Evolutionary conservation across 2,888 invertebrate species (phyloP), one percentile per base, ranked within the genome.

Genomic region (Acanthosepion pharaonis): DNA sequence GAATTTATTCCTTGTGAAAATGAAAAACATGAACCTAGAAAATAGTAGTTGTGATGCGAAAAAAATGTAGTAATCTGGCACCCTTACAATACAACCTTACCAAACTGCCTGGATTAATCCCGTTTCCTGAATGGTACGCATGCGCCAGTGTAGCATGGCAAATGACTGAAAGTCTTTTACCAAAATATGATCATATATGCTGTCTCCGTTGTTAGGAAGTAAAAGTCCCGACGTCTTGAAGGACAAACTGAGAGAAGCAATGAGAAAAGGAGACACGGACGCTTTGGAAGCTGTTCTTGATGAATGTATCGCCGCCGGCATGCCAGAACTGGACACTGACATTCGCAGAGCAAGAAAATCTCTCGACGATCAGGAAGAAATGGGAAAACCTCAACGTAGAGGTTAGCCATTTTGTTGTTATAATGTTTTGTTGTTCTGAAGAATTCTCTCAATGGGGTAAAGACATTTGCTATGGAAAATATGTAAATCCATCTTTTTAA

Each of bases 301-400:
- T 5, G 93, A 93, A 20, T 51, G 93, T 53, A 51, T 93, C 53
- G 93, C 51, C 5, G 49, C 93, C 28, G 93, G 93, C 18, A 49
- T 53, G 49, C 93, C 93, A 51, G 93, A 93, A 93, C 28, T 93
- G 25, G 53, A 53, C n/a, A 28, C 93, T 11, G 93, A 93, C n/a
- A 93, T 93, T 53, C 93, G 53, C n/a, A 53, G 49, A 93, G 93
- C 93, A n/a, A 49, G 93, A 49, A 53, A 93, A n/a, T 5, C 93
- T 93, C 93, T 93, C 28, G 93, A 93, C n/a, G 78, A 78, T 15
- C 78, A 78, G 18, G 78, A 78, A 3, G 78, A 59, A 20, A 20
- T 59, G 6, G 59, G 33, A 15, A n/a, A 33, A n/a, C 78, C n/a
- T 4, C 78, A 78, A 78, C 78, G 78, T n/a, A 78, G 78, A 78